phyloP scores from a whole-genome alignment of 2,797 vertebrate genomes.

The Gephyroberyx darwinii region DNA sequence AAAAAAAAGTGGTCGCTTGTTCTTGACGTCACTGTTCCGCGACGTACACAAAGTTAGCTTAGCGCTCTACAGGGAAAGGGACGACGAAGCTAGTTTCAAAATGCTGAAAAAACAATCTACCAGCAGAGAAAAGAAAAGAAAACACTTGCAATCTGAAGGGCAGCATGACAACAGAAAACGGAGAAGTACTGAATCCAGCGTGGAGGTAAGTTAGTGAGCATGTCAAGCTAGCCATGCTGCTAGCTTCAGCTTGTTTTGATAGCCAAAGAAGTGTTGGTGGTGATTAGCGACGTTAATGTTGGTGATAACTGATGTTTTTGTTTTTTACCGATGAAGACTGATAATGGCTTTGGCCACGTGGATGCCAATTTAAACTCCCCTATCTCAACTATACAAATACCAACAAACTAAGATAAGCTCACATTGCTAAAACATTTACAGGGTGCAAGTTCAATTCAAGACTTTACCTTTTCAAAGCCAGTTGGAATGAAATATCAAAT shows the following conservation, averaged over 20 bases:
- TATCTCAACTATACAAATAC: too few relatives aligned
- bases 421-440: too few relatives aligned
- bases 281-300: not conserved
- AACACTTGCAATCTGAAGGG: conserved; percentile 70
- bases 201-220: conserved; percentile 63
- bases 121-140: conserved; percentile 79
- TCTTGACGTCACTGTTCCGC: not conserved
- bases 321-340: too few relatives aligned
- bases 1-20: not conserved
- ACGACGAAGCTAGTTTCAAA: conserved; percentile 4
- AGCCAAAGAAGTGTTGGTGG: not conserved
- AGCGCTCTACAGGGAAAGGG: not conserved
- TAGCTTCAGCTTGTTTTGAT: not conserved
- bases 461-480: too few relatives aligned
- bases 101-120: conserved; percentile 79
- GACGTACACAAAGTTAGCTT: not conserved
- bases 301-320: too few relatives aligned
- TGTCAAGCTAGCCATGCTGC: not conserved
- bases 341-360: too few relatives aligned
- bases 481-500: too few relatives aligned
- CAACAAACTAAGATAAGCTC: too few relatives aligned
- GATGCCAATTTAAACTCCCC: too few relatives aligned
- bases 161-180: conserved; percentile 67
- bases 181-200: conserved; percentile 56
- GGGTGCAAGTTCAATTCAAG: too few relatives aligned